phyloP scores from a whole-genome alignment of 2,888 invertebrate genomes.

The Choristoneura rosaceana region DNA sequence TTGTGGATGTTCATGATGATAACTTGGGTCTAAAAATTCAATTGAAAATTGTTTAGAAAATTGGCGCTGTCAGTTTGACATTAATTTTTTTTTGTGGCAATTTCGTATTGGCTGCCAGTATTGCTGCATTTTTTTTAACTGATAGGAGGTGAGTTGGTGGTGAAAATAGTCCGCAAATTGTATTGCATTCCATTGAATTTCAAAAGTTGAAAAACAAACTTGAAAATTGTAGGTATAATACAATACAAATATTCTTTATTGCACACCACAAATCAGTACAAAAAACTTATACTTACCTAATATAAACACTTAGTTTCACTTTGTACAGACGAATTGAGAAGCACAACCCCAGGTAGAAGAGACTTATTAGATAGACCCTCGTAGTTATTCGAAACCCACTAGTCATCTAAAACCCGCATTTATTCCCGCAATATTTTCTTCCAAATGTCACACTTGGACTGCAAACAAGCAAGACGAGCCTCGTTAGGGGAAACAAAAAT shows the following conservation, averaged over 20 bases:
- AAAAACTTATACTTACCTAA: too few relatives aligned
- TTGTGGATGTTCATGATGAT: slow-evolving; percentile 74
- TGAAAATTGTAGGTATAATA: too few relatives aligned
- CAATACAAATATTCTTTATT: too few relatives aligned
- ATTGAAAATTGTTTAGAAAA: background rate
- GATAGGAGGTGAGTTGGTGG: too few relatives aligned
- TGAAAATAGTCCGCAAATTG: too few relatives aligned
- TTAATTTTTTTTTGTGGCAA: background rate
- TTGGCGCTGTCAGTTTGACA: slow-evolving; percentile 1
- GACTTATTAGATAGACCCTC: background rate
- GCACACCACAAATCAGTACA: too few relatives aligned
- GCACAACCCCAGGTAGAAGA: background rate
- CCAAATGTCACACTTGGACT: slow-evolving; percentile 30
- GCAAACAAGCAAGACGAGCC: slow-evolving; percentile 38
- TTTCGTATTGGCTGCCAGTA: background rate
- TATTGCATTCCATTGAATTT: too few relatives aligned
- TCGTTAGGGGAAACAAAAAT: slow-evolving; percentile 36
- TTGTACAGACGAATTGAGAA: too few relatives aligned
- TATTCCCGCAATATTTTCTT: slow-evolving; percentile 34
- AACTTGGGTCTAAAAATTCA: background rate
- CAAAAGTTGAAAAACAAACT: too few relatives aligned
- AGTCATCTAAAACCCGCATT: slow-evolving; percentile 19
- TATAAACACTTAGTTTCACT: too few relatives aligned
- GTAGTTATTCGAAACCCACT: slow-evolving; percentile 8
- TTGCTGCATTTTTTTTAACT: background rate